Base-by-base conservation (phyloP, 2,797 vertebrate species). In the Chloroceryle inda region DNA sequence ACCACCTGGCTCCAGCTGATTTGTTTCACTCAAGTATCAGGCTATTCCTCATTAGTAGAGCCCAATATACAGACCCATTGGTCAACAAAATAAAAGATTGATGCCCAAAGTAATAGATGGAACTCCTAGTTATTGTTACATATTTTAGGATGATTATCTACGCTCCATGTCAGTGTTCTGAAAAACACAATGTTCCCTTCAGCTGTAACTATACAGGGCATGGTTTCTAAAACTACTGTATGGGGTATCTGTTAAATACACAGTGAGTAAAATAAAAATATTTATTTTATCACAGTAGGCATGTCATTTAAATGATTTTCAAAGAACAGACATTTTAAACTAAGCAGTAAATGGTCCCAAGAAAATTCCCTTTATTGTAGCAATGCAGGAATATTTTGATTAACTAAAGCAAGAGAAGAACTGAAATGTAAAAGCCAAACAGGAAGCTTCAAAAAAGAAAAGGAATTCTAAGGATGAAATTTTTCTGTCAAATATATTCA, bases 401-500 rank as follows among this genome's bases (percentile, higher is more conserved):
- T 35, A 85, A 40, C 33, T 71, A 80, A 77, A 74, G 19, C n/a
- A 83, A 85, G 37, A 83, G 56, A 85, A 91, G 40, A 76, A 91
- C 53, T 84, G 72, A 76, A 84, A 66, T 0, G 0, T 61, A 37
- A 42, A 37, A 64, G 61, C 40, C 17, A 64, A 87, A 64, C 56
- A 95, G 58, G 40, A 89, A 73, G 64, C 37, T 73, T 49, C 52
- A 89, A 64, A 49, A 89, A 88, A 81, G 47, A 68, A 71, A 89
- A 21, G 21, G 29, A 59, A 83, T 52, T 42, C 22, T 62, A 38
- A 68, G 69, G 72, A 73, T 68, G 22, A 69, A 81, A 92, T 68
- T 72, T 29, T 53, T 55, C 76, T 49, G 1, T 35, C 44, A 62
- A 27, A 6, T 10, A 13, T 35, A 50, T 44, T 61, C 61, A 50